Conservation (phyloP, 2,888 invertebrate genomes). For the Glyphotaelius pellucidus region DNA sequence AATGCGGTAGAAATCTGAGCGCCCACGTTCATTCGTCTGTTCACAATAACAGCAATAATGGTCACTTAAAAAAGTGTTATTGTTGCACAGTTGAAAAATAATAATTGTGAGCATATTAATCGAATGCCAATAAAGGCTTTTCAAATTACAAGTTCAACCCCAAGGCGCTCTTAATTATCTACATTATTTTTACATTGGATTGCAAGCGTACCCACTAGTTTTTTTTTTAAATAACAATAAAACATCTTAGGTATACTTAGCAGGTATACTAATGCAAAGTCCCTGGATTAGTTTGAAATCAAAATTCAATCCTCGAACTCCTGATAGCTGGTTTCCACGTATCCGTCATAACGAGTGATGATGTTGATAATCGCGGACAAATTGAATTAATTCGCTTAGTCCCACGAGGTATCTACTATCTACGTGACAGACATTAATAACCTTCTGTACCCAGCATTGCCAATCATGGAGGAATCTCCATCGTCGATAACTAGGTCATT, state of each 20-base stretch:
- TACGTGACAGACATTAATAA: slow-evolving; percentile 26
- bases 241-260: no score
- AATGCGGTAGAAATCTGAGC: neutral
- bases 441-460: neutral
- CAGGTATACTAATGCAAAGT: no score
- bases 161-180: neutral
- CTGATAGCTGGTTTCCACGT: neutral
- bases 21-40: neutral
- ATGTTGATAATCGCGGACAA: neutral
- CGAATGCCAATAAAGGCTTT: neutral
- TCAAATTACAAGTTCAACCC: neutral
- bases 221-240: no score
- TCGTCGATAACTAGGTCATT: slow-evolving; percentile 41
- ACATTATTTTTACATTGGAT: neutral
- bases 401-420: slow-evolving; percentile 8
- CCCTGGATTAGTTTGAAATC: neutral
- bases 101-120: neutral
- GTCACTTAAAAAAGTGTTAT: neutral
- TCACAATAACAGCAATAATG: neutral
- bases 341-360: neutral
- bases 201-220: neutral
- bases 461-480: slow-evolving; percentile 13
- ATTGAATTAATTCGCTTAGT: slow-evolving; percentile 14
- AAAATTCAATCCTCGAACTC: neutral
- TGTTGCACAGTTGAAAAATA: neutral